A percentile compares a stretch with the other conserved stretches of the same genome.
Conservation (phyloP, 2,113 vertebrate species). For the Anser cygnoides region DNA sequence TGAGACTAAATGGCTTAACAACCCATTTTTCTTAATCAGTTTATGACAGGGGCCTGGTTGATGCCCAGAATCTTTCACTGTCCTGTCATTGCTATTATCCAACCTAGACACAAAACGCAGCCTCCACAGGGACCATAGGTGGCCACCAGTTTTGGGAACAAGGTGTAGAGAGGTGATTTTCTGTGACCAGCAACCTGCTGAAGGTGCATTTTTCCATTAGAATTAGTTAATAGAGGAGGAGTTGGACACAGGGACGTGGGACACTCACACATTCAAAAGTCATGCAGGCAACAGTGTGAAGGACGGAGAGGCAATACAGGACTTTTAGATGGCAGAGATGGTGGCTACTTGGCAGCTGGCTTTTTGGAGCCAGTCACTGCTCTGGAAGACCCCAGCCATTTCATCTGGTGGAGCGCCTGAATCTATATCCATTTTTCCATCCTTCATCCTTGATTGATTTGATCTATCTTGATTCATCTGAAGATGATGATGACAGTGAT, state of each 20-base stretch:
- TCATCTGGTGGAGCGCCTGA: neutral
- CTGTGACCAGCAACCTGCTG: neutral
- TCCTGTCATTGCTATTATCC: neutral
- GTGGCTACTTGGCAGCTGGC: neutral
- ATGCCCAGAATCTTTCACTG: neutral
- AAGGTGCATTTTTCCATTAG: neutral
- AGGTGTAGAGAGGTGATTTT: neutral
- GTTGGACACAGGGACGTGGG: neutral
- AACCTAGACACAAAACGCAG: neutral
- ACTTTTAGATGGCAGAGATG: neutral
- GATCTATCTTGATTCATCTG: constrained; percentile 37
- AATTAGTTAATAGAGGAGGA: neutral
- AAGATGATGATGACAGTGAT: constrained; percentile 60
- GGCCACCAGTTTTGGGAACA: neutral
- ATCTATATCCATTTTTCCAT: constrained; percentile 18
- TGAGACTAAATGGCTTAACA: neutral
- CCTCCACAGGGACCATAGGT: neutral
- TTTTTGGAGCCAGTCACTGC: neutral
- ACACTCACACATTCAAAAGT: neutral
- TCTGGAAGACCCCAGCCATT: constrained; percentile 4
- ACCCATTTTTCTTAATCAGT: neutral
- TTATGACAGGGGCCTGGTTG: neutral
- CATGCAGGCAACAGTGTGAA: neutral
- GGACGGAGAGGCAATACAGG: neutral
- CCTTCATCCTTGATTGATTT: neutral